phyloP scores from a whole-genome alignment of 2,797 vertebrate species.

The Sparus aurata region DNA sequence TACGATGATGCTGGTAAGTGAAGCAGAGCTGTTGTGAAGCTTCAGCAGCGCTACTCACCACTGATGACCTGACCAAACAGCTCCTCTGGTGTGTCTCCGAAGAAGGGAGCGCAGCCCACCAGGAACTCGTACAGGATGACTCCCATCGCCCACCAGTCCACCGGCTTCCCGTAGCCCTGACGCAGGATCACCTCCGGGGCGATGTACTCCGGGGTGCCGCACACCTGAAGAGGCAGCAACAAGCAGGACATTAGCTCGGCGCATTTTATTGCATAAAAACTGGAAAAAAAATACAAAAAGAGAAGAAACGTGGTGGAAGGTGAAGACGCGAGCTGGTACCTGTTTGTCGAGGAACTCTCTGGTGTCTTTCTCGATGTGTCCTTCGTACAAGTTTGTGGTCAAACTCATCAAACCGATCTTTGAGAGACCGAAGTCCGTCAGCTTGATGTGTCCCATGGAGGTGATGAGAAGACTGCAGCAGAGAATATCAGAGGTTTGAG shows the following conservation, averaged over 20 bases:
- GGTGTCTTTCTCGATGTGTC: conserved; percentile 97
- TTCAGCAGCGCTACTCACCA: conserved; percentile 85
- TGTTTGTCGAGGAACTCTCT: conserved; percentile 98
- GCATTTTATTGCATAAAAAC: neutral
- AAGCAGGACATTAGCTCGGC: neutral
- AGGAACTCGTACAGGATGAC: conserved; percentile 97
- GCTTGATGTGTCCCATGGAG: conserved; percentile 97
- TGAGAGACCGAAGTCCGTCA: conserved; percentile 97
- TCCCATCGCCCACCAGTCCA: conserved; percentile 99
- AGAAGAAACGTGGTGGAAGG: no score
- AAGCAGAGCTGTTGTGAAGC: neutral
- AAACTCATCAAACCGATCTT: conserved; percentile 98
- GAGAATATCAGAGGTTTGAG: neutral
- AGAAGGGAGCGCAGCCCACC: conserved; percentile 96
- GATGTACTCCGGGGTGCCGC: conserved; percentile 97
- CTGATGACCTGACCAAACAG: conserved; percentile 98
- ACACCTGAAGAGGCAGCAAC: conserved; percentile 86
- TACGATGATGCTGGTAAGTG: no score
- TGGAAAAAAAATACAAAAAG: neutral
- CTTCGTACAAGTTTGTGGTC: conserved; percentile 97
- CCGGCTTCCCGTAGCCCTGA: conserved; percentile 97
- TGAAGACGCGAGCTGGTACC: conserved; percentile 66
- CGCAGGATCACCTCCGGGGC: conserved; percentile 97
- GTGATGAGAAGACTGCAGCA: conserved; percentile 93
- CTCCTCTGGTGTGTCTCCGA: conserved; percentile 97